Base-by-base conservation (phyloP, 2,888 invertebrate genomes). In the Dione juno region DNA sequence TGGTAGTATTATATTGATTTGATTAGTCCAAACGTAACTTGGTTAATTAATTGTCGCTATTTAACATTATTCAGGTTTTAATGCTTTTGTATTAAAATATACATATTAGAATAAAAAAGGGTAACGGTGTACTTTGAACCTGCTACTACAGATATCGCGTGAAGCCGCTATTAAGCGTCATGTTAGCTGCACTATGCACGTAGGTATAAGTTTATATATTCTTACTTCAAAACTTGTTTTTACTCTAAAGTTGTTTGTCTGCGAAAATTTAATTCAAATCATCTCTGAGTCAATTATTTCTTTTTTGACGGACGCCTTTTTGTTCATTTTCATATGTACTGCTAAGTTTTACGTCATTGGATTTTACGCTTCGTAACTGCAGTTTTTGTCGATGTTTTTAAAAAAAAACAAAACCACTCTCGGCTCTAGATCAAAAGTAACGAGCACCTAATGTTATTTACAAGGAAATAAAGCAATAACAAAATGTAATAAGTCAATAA, bases 361-460 rank as follows among this genome's bases (percentile, higher is more conserved):
- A 54, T 68, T 76, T 76, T 74, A 76, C 75, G 75, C 61, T 70
- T 52, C 59, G 53, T 64, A 41, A 48, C 52, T 74, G 54, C 57
- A 64, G 16, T 69, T 70, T 73, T 67, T 67, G 35, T 28, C 16
- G 21, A 1, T 41, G n/a, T 8, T 50, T 45, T 48, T 19, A 14
- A 19, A 0, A 14, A 19, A 0, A 28, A 28, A 28, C 28, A 28
- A 28, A 52, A 40, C 37, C 13, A 19, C 14, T 68, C 53, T 53
- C 45, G n/a, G 16, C 11, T 45, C 28, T 59, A 41, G 8, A 45
- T 58, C 11, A 16, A 13, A 5, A n/a, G 11, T 19, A 16, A 11
- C 41, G 3, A 35, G 3, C 21, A 35, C 14, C 14, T 21, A 1
- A 14, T 8, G 8, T 11, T 28, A 21, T 53, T 7, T 54, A 10